Evolutionary conservation across 2,113 vertebrate genomes (phyloP).

Genomic region (Leuciscus idus): DNA sequence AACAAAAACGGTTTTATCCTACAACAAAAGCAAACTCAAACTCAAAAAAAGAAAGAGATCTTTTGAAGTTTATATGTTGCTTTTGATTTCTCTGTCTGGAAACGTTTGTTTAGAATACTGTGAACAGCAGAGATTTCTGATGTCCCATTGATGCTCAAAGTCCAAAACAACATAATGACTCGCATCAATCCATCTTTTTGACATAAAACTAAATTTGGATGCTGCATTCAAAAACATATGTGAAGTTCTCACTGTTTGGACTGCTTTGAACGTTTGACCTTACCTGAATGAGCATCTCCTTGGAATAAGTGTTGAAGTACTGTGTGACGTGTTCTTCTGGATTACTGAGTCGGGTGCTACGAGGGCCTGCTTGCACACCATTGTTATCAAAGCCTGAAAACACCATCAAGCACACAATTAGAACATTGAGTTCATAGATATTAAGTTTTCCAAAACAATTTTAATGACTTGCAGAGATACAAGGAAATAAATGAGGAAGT

Average conservation of each 20-base stretch:
- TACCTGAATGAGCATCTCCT: conserved; percentile 97
- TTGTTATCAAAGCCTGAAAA: conserved; percentile 95
- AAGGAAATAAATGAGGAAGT: not conserved
- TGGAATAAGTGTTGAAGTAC: conserved; percentile 96
- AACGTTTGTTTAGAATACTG: not conserved
- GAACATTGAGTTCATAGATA: not conserved
- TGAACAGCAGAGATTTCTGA: not conserved
- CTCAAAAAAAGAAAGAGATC: not conserved
- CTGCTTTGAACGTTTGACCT: not conserved
- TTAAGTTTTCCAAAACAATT: not conserved
- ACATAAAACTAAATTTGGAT: not conserved
- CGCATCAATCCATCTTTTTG: not conserved
- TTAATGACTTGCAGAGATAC: not conserved
- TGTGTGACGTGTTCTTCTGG: conserved; percentile 93
- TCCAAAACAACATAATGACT: conserved; percentile 2
- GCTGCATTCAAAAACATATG: not conserved
- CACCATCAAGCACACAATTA: conserved; percentile 33
- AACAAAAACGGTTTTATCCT: not conserved
- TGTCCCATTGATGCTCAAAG: not conserved
- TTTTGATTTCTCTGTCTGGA: not conserved
- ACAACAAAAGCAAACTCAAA: conserved; percentile 6
- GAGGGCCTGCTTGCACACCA: conserved; percentile 89
- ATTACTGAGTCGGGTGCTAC: conserved; percentile 94
- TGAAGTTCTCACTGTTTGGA: not conserved
- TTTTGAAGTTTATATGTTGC: not conserved